Conservation (phyloP, 2,113 vertebrate genomes). For the Phaetusa simplex region DNA sequence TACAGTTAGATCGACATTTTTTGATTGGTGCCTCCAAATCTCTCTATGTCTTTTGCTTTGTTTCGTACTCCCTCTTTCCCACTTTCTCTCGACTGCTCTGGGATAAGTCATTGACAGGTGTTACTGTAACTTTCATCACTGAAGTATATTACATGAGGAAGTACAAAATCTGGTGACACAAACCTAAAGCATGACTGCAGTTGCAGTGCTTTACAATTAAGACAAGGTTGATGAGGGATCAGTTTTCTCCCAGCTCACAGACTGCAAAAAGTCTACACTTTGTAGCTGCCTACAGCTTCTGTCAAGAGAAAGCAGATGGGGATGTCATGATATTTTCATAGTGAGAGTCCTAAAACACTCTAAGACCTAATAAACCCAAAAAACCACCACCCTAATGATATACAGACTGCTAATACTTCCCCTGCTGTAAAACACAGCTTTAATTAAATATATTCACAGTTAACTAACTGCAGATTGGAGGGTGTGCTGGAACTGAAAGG, state of each 20-base stretch:
- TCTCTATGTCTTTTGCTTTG: not conserved
- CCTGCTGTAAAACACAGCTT: slow-evolving; percentile 1
- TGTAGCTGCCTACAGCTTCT: not conserved
- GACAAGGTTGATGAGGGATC: not conserved
- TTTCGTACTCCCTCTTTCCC: not conserved
- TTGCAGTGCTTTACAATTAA: not conserved
- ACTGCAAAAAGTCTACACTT: not conserved
- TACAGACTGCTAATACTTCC: not conserved
- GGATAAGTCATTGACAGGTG: not conserved
- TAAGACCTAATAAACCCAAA: not conserved
- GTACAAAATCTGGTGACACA: not conserved
- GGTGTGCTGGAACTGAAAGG: not conserved
- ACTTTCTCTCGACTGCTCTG: not conserved
- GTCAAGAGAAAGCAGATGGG: slow-evolving; percentile 11
- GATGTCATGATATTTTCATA: not conserved
- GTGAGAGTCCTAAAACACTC: slow-evolving; percentile 14
- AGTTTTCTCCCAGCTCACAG: not conserved
- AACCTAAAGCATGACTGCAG: not conserved
- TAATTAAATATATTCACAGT: slow-evolving; percentile 45
- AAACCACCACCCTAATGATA: not conserved
- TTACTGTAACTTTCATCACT: not conserved
- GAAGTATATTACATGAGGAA: not conserved
- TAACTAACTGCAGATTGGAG: slow-evolving; percentile 21
- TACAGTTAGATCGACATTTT: not conserved
- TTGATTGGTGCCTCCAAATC: not conserved